phyloP scores from a whole-genome alignment of 2,797 vertebrate genomes.

The Spea hammondii region DNA sequence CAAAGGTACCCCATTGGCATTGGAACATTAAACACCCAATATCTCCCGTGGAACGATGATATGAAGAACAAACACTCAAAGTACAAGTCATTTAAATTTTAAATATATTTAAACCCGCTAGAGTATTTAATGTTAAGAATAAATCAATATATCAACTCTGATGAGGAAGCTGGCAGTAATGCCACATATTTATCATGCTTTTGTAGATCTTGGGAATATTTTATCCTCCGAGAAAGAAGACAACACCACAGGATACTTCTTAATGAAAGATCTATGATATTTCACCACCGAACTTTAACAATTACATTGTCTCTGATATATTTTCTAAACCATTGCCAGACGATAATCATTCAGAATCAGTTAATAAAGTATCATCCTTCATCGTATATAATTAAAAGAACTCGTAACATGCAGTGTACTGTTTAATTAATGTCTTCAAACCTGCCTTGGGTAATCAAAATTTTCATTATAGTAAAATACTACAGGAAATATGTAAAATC shows the following conservation, averaged over 20 bases:
- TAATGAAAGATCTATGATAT: neutral
- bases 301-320: neutral
- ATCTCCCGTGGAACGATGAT: too few relatives aligned
- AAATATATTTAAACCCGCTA: too few relatives aligned
- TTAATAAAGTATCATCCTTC: neutral
- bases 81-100: too few relatives aligned
- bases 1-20: too few relatives aligned
- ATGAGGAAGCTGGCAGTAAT: too few relatives aligned
- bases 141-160: too few relatives aligned
- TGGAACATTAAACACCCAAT: too few relatives aligned
- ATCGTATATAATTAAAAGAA: neutral
- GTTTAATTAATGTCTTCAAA: slow-evolving; percentile 7
- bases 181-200: neutral
- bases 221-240: too few relatives aligned
- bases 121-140: too few relatives aligned
- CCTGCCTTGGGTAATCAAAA: slow-evolving; percentile 2
- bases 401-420: neutral
- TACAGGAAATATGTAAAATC: neutral
- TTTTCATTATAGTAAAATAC: neutral
- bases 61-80: too few relatives aligned
- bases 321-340: neutral
- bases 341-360: neutral
- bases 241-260: neutral
- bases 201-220: neutral
- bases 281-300: neutral